Base-by-base conservation (phyloP, 2,113 vertebrate species). In the Melierax canorus region DNA sequence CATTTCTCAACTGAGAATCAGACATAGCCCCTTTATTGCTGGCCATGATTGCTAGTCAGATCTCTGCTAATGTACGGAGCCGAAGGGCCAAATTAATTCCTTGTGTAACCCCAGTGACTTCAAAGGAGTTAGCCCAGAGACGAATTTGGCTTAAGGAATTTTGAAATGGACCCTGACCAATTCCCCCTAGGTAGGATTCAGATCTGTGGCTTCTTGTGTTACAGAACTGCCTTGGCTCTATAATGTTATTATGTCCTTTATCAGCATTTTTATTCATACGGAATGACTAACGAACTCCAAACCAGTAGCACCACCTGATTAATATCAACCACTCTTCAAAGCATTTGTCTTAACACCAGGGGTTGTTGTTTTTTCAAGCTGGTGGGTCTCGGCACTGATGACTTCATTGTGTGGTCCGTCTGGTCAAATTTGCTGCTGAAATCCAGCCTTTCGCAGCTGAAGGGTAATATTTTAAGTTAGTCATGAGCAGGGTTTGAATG, bases 251-350 rank as follows among this genome's bases (percentile, higher is more conserved):
- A 86, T 34, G 73, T 93, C 53, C 78, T 95, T 94, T 95, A 96
- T 94, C 91, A 95, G 92, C 74, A 58, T 92, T 94, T 94, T 97
- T 94, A 91, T 79, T 90, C 94, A 92, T 80, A 90, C 2, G 1
- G 71, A 92, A 96, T 91, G 90, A 92, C 79, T 94, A 95, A 96
- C 8, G 1, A 90, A 86, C 75, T 97, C 92, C 87, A 97, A 96
- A 95, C 87, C 92, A 97, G 96, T 97, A 96, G 96, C 92, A 95
- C 77, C 94, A 95, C 86, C 94, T 97, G 95, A 97, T 93, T 88
- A 97, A 96, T 96, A 96, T 97, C 96, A 95, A 62, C 74, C 88
- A 86, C 91, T 97, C 94, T 95, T 97, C 95, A 97, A 97, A 96
- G 92, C 88, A 96, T 94, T 95, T 96, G 94, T 95, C 91, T 95